phyloP scores from a whole-genome alignment of 1,140 invertebrate genomes.

The Aethina tumida region DNA sequence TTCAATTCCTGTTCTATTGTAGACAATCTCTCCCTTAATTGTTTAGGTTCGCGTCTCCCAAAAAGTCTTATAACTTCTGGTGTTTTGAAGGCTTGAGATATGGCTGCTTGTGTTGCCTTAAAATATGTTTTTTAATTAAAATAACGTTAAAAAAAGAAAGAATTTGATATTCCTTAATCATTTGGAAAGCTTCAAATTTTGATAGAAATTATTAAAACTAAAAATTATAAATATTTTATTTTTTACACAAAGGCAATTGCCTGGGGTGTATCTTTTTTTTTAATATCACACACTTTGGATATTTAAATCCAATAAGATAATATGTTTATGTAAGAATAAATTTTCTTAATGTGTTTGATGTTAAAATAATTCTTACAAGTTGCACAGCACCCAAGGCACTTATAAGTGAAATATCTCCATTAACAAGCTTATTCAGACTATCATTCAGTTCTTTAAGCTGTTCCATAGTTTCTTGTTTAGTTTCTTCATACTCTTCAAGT shows the following conservation, averaged over 20 bases:
- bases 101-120: slow-evolving; percentile 66
- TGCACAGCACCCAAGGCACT: slow-evolving; percentile 39
- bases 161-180: background rate
- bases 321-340: background rate
- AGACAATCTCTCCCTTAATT: slow-evolving; percentile 50
- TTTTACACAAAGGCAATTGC: background rate
- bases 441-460: slow-evolving; percentile 66
- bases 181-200: slow-evolving; percentile 1
- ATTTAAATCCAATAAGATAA: background rate
- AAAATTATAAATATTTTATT: too few species aligned
- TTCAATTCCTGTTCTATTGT: slow-evolving; percentile 46
- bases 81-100: slow-evolving; percentile 67
- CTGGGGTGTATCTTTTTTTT: background rate
- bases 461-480: slow-evolving; percentile 62
- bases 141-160: slow-evolving; percentile 6
- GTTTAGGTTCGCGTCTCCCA: slow-evolving; percentile 62
- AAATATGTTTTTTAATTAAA: slow-evolving; percentile 16
- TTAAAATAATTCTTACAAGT: slow-evolving; percentile 26
- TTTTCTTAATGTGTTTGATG: too few species aligned
- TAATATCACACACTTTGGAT: background rate
- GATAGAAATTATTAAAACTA: too few species aligned
- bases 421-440: slow-evolving; percentile 53
- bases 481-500: slow-evolving; percentile 58
- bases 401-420: slow-evolving; percentile 61
- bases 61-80: slow-evolving; percentile 70